Conservation (phyloP, 1,140 invertebrate species). For the Drosophila littoralis region DNA sequence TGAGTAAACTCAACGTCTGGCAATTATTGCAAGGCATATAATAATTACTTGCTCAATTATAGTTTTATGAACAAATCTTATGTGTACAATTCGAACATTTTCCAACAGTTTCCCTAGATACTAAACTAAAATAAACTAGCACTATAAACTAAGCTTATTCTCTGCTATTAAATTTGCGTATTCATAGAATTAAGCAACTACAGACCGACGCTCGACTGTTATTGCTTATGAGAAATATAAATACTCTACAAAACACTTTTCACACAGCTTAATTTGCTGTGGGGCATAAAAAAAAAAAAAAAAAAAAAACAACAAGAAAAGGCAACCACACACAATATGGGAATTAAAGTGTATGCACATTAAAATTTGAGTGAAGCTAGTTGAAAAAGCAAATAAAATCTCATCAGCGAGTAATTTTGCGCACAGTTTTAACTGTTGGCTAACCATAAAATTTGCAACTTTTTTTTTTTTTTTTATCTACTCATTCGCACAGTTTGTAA, state of each 20-base stretch:
- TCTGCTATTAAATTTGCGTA: neutral
- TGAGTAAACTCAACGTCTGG: too few relatives aligned
- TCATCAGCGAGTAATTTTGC: neutral
- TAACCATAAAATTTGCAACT: neutral
- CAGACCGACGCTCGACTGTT: neutral
- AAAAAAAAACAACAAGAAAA: too few relatives aligned
- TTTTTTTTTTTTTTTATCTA: conserved; percentile 3
- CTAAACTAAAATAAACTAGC: too few relatives aligned
- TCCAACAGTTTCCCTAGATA: too few relatives aligned
- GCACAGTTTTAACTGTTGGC: neutral
- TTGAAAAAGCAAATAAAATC: conserved; percentile 10
- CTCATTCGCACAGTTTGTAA: conserved; percentile 91
- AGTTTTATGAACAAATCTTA: too few relatives aligned
- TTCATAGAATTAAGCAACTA: too few relatives aligned
- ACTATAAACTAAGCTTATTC: neutral
- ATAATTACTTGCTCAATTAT: too few relatives aligned
- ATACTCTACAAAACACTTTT: neutral
- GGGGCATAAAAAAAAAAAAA: too few relatives aligned
- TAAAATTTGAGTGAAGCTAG: conserved; percentile 1
- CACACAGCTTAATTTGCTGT: neutral
- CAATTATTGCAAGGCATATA: too few relatives aligned
- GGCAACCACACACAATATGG: too few relatives aligned
- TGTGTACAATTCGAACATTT: too few relatives aligned
- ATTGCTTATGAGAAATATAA: neutral
- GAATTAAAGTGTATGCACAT: neutral